Conservation (phyloP, 2,797 vertebrate genomes). For the Halcyon badia region DNA sequence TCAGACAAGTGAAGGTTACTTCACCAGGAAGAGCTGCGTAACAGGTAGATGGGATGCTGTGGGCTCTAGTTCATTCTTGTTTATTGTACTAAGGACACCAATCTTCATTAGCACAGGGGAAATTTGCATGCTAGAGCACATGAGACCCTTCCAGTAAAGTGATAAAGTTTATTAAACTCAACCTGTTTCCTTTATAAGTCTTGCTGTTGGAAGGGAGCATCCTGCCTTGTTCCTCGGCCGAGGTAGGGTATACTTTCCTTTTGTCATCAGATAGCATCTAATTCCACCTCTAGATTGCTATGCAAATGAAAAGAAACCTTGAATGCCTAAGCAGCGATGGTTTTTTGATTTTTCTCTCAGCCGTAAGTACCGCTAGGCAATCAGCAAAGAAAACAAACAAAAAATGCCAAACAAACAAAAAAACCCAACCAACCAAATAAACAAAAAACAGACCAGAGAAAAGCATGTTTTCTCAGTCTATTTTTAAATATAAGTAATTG, state of each 20-base stretch:
- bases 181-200: neutral
- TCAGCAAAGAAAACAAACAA: constrained; percentile 10
- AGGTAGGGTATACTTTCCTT: neutral
- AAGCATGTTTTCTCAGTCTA: constrained; percentile 64
- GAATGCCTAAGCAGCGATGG: constrained; percentile 73
- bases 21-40: fast-evolving
- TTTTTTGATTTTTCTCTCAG: constrained; percentile 78
- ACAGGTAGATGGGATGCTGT: fast-evolving
- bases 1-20: neutral
- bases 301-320: constrained; percentile 76
- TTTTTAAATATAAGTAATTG: constrained; percentile 79
- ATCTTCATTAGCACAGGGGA: neutral
- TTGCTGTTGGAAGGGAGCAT: neutral
- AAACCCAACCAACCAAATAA: too few relatives aligned
- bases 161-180: neutral
- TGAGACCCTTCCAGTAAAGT: neutral
- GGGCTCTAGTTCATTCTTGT: neutral
- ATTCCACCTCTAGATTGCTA: constrained; percentile 57
- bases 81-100: neutral
- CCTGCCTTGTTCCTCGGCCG: neutral
- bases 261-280: constrained; percentile 45
- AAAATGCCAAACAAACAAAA: too few relatives aligned
- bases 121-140: neutral
- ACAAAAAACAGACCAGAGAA: neutral
- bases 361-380: constrained; percentile 73